Evolutionary conservation across 2,797 vertebrate species (phyloP).

Genomic region (Notamacropus eugenii): DNA sequence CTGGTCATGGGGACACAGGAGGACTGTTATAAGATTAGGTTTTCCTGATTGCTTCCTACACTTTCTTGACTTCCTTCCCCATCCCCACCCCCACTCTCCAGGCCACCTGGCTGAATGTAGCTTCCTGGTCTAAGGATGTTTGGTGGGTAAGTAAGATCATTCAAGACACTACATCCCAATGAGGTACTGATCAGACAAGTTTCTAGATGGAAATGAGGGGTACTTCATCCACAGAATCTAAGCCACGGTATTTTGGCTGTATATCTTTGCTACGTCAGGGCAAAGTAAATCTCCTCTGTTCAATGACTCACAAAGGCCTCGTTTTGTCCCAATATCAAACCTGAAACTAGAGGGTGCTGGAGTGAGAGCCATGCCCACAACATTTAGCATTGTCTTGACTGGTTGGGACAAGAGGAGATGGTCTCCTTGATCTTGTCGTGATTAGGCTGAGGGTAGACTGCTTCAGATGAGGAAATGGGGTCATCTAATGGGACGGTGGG

Average conservation of each 20-base stretch:
- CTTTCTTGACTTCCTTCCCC: not conserved
- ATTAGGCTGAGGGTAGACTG: too few relatives aligned
- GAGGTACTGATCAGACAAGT: not conserved
- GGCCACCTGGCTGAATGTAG: not conserved
- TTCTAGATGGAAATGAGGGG: not conserved
- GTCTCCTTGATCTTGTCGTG: not conserved
- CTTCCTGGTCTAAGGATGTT: not conserved
- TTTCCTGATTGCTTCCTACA: not conserved
- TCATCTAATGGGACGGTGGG: not conserved
- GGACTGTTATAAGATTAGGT: not conserved
- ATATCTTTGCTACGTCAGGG: not conserved
- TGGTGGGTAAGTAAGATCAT: not conserved
- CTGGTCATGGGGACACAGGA: not conserved
- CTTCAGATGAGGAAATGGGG: not conserved
- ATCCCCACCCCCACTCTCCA: not conserved
- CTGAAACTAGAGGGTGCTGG: not conserved
- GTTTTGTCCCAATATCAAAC: not conserved
- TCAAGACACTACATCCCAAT: not conserved
- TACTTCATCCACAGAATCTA: not conserved
- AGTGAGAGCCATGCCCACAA: not conserved
- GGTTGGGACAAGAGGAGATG: not conserved
- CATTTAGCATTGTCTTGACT: not conserved
- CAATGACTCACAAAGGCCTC: not conserved
- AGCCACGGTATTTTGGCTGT: not conserved
- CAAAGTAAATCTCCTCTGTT: not conserved